These are phyloP conservation scores for Pecten maximus DNA, from an alignment of 2,888 invertebrate species.

Conservation along the genomic window DNA sequence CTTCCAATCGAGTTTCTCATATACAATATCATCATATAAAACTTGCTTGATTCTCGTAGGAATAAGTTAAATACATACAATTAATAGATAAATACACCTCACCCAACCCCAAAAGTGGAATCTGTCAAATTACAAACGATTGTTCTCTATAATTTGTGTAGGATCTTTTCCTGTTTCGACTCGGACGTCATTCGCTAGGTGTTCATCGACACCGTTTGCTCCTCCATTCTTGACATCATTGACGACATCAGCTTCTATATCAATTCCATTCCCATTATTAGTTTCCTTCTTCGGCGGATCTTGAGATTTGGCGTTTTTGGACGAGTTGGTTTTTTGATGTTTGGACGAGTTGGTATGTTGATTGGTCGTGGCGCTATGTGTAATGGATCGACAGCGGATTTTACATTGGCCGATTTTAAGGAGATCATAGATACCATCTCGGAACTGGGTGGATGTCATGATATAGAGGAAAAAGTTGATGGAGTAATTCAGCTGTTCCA, in stretches of 20 bases:
- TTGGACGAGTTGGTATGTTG: background rate
- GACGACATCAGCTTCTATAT: background rate
- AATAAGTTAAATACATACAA: too few species aligned
- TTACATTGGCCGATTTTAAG: background rate
- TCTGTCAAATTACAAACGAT: background rate
- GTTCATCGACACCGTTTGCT: background rate
- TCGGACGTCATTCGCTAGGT: background rate
- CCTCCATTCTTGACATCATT: background rate
- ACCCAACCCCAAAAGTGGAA: too few species aligned
- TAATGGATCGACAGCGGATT: background rate
- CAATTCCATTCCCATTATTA: background rate
- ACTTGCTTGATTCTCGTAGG: too few species aligned
- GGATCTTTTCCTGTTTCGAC: background rate
- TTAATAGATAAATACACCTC: too few species aligned
- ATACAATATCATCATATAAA: too few species aligned
- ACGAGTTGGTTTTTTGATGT: background rate
- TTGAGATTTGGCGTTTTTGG: background rate
- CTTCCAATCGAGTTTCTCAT: too few species aligned
- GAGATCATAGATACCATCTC: background rate
- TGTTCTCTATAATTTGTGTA: background rate
- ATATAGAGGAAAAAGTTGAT: slow-evolving; percentile 73
- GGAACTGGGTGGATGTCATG: slow-evolving; percentile 42
- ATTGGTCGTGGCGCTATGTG: background rate
- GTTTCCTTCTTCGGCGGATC: background rate
- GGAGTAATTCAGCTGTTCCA: slow-evolving; percentile 69